Evolutionary conservation across 2,113 vertebrate species (phyloP).

Genomic region (Arizona elegans): DNA sequence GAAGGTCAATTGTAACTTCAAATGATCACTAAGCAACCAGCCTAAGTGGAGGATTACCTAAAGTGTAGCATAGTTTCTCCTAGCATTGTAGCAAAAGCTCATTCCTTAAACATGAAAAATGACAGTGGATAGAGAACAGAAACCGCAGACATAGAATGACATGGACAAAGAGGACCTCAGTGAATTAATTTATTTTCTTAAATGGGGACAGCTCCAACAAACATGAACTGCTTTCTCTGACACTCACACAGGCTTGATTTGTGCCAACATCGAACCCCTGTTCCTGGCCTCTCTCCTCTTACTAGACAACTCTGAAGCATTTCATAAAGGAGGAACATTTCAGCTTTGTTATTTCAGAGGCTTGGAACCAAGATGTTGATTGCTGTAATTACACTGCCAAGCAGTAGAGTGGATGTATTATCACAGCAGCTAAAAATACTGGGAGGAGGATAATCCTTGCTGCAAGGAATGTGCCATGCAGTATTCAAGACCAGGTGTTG

Average conservation of each 20-base stretch:
- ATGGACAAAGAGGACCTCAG: not conserved
- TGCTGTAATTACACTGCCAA: slow-evolving; percentile 18
- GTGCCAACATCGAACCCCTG: not conserved
- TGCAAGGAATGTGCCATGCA: not conserved
- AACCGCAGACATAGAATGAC: not conserved
- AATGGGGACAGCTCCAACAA: not conserved
- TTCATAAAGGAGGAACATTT: not conserved
- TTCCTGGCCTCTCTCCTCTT: not conserved
- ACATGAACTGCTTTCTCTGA: not conserved
- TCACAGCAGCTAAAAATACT: slow-evolving; percentile 41
- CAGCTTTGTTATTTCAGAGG: not conserved
- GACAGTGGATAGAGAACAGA: not conserved
- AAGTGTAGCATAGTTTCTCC: not conserved
- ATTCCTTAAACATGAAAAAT: not conserved
- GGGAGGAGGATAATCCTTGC: slow-evolving; percentile 2
- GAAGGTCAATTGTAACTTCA: not conserved
- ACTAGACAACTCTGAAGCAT: not conserved
- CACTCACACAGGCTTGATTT: not conserved
- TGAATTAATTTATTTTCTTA: not conserved
- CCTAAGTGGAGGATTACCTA: not conserved
- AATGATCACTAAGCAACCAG: not conserved
- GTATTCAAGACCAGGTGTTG: slow-evolving; percentile 9
- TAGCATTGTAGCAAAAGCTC: too few species aligned
- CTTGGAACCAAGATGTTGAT: slow-evolving; percentile 2
- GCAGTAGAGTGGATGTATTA: slow-evolving; percentile 9